phyloP scores from a whole-genome alignment of 2,888 invertebrate genomes.

The Athalia circularis region DNA sequence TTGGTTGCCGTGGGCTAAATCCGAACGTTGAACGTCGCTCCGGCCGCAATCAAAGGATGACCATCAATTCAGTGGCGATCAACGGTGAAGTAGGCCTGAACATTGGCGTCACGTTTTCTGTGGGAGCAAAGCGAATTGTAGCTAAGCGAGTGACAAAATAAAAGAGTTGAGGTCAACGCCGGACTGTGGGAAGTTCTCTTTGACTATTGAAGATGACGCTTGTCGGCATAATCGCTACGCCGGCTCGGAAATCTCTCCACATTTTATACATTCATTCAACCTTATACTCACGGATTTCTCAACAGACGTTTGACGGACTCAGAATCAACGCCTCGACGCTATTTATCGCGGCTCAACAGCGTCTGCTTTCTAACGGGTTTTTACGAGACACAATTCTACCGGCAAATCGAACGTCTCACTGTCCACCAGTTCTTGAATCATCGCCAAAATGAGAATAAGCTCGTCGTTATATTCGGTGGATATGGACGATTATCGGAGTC shows the following conservation, averaged over 20 bases:
- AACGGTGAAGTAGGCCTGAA: conserved; percentile 53
- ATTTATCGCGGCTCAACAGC: not conserved
- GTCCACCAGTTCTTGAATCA: too few species aligned
- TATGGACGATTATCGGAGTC: too few species aligned
- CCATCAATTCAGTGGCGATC: conserved; percentile 42
- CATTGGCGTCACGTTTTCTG: conserved; percentile 59
- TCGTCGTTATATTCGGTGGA: too few species aligned
- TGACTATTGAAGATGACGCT: conserved; percentile 35
- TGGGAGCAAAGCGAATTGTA: conserved; percentile 64
- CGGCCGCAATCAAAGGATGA: conserved; percentile 31
- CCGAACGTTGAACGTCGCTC: not conserved
- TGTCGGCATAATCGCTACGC: not conserved
- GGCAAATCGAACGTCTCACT: too few species aligned
- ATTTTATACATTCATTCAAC: conserved; percentile 42
- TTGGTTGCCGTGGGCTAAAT: not conserved
- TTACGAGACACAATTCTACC: too few species aligned
- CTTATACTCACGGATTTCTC: conserved; percentile 24
- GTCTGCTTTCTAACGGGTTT: not conserved
- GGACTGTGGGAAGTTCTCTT: conserved; percentile 62
- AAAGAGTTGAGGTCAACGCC: conserved; percentile 56
- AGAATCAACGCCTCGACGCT: conserved; percentile 1
- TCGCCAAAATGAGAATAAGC: too few species aligned
- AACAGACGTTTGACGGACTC: conserved; percentile 34
- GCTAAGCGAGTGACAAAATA: conserved; percentile 62
- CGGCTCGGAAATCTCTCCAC: conserved; percentile 25